These are phyloP conservation scores for Andricus quercusramuli DNA, from an alignment of 2,888 invertebrate species.

Conservation along the genomic window DNA sequence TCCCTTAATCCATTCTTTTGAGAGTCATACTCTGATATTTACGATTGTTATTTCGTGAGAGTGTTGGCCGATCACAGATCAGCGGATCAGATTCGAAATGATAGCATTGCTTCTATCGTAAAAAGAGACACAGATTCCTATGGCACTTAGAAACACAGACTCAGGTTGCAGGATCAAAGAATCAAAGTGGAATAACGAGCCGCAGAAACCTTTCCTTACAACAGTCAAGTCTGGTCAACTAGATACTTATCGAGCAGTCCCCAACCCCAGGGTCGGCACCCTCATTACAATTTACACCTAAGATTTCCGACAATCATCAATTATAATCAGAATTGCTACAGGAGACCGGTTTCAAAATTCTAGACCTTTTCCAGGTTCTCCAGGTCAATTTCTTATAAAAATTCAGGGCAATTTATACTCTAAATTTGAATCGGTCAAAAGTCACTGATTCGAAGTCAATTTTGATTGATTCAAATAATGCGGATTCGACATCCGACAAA, in stretches of 20 bases:
- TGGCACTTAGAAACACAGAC: constrained; percentile 22
- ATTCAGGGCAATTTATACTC: no score
- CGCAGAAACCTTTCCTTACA: constrained; percentile 33
- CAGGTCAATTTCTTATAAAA: no score
- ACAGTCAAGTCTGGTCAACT: constrained; percentile 17
- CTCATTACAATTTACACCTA: constrained; percentile 8
- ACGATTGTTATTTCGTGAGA: constrained; percentile 34
- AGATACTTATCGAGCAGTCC: constrained; percentile 35
- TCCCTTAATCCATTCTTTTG: background rate
- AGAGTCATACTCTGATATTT: constrained; percentile 19
- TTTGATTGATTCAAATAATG: no score
- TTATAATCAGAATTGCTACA: background rate
- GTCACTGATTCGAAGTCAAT: no score
- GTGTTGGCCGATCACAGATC: constrained; percentile 27
- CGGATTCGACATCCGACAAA: no score
- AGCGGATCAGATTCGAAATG: constrained; percentile 26
- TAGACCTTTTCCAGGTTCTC: no score
- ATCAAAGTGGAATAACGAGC: constrained; percentile 40
- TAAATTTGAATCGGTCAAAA: no score
- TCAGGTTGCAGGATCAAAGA: constrained; percentile 35
- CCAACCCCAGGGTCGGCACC: constrained; percentile 18
- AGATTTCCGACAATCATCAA: background rate
- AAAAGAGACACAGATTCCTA: constrained; percentile 33
- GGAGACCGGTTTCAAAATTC: no score
- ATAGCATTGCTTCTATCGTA: constrained; percentile 11